These are phyloP conservation scores for Cichlasoma orientale DNA, from an alignment of 2,797 vertebrate genomes.

Conservation along the genomic window DNA sequence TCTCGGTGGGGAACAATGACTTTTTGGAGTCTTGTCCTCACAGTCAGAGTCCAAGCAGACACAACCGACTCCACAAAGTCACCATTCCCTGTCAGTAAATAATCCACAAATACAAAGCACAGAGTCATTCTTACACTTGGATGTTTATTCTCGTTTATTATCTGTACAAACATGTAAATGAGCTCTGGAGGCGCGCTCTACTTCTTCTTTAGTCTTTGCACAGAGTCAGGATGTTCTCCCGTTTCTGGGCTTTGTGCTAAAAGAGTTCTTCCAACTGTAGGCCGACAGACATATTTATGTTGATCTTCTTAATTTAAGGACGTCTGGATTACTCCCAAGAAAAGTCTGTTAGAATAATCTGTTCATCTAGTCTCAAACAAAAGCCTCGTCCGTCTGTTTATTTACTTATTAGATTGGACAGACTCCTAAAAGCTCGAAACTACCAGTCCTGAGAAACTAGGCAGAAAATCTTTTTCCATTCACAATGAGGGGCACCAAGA, in stretches of 20 bases:
- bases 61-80: not conserved
- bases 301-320: not conserved
- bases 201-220: not conserved
- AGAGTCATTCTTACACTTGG: not conserved
- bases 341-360: not conserved
- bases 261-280: not conserved
- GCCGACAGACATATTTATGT: not conserved
- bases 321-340: not conserved
- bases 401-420: not conserved
- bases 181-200: not conserved
- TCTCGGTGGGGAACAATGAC: not conserved
- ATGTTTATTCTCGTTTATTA: not conserved
- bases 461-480: slow-evolving; percentile 1
- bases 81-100: not conserved
- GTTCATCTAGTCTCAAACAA: not conserved
- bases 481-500: not conserved
- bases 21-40: not conserved
- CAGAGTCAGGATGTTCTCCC: not conserved
- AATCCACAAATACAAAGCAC: not conserved
- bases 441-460: not conserved
- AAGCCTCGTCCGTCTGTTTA: not conserved
- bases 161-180: not conserved
- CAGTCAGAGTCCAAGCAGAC: not conserved
- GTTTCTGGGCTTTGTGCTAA: not conserved
- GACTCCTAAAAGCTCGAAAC: slow-evolving; percentile 1